Conservation (phyloP, 2,113 vertebrate species). For the Dicaeum eximium region DNA sequence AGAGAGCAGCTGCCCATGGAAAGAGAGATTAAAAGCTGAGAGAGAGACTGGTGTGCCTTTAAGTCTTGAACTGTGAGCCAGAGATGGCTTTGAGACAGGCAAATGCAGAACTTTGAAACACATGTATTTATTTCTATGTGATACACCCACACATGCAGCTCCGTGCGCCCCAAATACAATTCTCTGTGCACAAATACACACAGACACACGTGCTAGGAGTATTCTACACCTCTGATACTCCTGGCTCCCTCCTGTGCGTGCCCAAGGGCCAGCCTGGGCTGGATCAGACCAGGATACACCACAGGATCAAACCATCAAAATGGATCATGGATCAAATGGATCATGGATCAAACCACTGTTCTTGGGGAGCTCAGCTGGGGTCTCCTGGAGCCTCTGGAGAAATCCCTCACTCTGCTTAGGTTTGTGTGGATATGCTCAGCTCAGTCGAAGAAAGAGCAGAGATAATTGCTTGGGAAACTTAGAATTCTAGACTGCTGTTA, state of each 20-base stretch:
- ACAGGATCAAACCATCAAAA: too few relatives aligned
- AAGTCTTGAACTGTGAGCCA: neutral
- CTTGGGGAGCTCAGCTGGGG: too few relatives aligned
- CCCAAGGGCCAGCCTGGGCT: neutral
- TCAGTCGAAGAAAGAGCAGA: too few relatives aligned
- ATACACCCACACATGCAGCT: neutral
- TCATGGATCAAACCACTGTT: too few relatives aligned
- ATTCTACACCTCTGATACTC: neutral
- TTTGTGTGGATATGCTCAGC: too few relatives aligned
- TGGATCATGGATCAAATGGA: too few relatives aligned
- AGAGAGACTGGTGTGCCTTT: neutral
- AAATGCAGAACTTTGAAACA: neutral
- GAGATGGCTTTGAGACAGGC: neutral
- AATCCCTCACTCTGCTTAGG: too few relatives aligned
- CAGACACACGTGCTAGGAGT: fast-evolving
- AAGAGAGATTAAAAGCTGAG: slow-evolving; percentile 15
- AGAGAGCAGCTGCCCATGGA: slow-evolving; percentile 30
- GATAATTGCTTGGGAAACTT: too few relatives aligned
- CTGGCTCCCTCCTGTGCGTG: fast-evolving
- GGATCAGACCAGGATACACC: fast-evolving
- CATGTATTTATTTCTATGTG: neutral
- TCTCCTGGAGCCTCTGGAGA: too few relatives aligned
- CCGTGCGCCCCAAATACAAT: neutral
- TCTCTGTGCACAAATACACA: fast-evolving
- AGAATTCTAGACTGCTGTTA: too few relatives aligned